Conservation (phyloP, 2,113 vertebrate species). For the Spheniscus mendiculus region DNA sequence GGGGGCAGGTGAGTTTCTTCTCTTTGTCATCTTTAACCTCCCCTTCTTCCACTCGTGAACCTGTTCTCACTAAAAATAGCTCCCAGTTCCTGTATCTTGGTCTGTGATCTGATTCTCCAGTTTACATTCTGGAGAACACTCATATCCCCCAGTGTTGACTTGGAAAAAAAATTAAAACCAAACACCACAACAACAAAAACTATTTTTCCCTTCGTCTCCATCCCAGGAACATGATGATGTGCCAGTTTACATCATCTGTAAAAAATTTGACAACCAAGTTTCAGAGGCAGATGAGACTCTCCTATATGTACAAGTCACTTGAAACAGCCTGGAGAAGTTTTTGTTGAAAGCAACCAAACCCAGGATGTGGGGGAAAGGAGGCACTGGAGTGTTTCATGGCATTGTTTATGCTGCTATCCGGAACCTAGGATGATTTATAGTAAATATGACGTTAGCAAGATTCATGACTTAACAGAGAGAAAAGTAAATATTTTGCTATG, state of each 20-base stretch:
- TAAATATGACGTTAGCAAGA: neutral
- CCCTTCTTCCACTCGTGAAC: neutral
- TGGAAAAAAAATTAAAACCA: neutral
- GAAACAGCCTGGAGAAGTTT: slow-evolving; percentile 7
- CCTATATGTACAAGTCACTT: neutral
- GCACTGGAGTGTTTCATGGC: neutral
- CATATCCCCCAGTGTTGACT: neutral
- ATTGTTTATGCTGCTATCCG: neutral
- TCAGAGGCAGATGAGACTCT: slow-evolving; percentile 3
- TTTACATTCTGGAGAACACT: neutral
- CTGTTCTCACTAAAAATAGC: slow-evolving; percentile 35
- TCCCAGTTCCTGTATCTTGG: neutral
- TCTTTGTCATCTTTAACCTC: slow-evolving; percentile 33
- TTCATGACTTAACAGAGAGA: neutral
- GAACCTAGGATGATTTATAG: neutral
- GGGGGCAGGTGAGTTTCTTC: neutral
- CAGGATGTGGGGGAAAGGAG: neutral
- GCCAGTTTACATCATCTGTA: slow-evolving; percentile 28
- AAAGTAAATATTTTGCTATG: neutral
- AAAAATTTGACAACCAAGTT: neutral
- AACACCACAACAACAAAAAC: neutral
- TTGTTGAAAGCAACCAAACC: neutral
- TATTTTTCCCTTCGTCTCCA: neutral
- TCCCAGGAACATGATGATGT: neutral
- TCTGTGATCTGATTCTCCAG: neutral